Evolutionary conservation across 64 coral and sea anemone genomes (phyloP).

Genomic region (Actinia equina): DNA sequence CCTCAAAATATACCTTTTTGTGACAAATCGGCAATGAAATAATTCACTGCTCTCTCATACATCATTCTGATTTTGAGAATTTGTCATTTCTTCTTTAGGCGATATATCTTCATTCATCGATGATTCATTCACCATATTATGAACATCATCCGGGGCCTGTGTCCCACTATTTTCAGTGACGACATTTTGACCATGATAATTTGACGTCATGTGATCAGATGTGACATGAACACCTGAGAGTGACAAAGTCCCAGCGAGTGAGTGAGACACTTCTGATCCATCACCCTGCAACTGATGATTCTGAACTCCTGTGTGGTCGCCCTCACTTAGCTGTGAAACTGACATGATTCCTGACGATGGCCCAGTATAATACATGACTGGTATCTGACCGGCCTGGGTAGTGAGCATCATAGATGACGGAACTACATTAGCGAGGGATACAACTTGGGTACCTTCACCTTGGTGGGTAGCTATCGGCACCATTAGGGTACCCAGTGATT

Average conservation of each 20-base stretch:
- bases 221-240: constrained; percentile 67
- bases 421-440: constrained; percentile 78
- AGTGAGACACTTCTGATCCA: constrained; percentile 36
- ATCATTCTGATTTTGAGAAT: constrained; percentile 47
- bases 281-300: constrained; percentile 61
- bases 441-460: constrained; percentile 58
- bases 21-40: no score
- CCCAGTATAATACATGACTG: constrained; percentile 82
- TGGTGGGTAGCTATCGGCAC: constrained; percentile 88
- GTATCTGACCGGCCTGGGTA: constrained; percentile 81
- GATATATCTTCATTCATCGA: constrained; percentile 3
- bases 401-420: constrained; percentile 89
- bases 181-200: constrained; percentile 67
- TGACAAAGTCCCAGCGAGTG: constrained; percentile 43
- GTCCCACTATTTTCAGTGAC: constrained; percentile 89
- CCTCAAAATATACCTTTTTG: no score
- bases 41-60: not conserved
- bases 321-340: constrained; percentile 62
- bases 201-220: constrained; percentile 56
- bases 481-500: constrained; percentile 68
- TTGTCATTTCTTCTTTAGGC: constrained; percentile 53
- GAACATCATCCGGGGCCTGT: constrained; percentile 81
- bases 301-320: constrained; percentile 47
- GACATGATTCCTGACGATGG: constrained; percentile 76
- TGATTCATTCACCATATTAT: constrained; percentile 66